These are phyloP conservation scores for Lasioglossum baleicum DNA, from an alignment of 1,140 invertebrate species.

Conservation along the genomic window DNA sequence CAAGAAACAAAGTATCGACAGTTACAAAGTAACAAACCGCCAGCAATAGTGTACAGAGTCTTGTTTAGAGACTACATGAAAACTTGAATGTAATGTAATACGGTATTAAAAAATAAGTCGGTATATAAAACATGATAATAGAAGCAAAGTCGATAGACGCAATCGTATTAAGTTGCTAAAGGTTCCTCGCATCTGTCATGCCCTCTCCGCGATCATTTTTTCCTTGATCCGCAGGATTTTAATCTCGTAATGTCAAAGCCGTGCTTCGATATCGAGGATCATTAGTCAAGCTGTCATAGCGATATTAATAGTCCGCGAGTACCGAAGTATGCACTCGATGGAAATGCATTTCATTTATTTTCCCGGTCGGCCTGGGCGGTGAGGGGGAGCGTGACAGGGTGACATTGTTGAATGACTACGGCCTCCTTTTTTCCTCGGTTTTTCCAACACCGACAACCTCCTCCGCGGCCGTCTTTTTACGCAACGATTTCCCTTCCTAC, in stretches of 20 bases:
- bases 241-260: constrained; percentile 79
- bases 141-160: constrained; percentile 26
- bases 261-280: constrained; percentile 74
- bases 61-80: neutral
- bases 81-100: neutral
- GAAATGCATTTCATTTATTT: constrained; percentile 79
- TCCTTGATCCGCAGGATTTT: constrained; percentile 72
- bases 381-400: constrained; percentile 36
- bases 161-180: constrained; percentile 61
- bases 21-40: too few species aligned
- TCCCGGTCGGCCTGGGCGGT: constrained; percentile 40
- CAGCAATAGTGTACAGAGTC: neutral
- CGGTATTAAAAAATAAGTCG: neutral
- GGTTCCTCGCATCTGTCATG: constrained; percentile 42
- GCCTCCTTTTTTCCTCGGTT: constrained; percentile 62
- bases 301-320: constrained; percentile 77
- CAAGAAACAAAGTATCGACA: too few species aligned
- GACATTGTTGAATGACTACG: constrained; percentile 78
- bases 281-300: constrained; percentile 79
- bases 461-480: constrained; percentile 37
- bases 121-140: neutral
- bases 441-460: constrained; percentile 31
- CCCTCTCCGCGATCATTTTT: constrained; percentile 48
- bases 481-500: neutral
- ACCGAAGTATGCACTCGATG: constrained; percentile 77